Evolutionary conservation across 2,113 vertebrate species (phyloP), one percentile per base, ranked within the genome.

Genomic region (Capreolus pygargus): DNA sequence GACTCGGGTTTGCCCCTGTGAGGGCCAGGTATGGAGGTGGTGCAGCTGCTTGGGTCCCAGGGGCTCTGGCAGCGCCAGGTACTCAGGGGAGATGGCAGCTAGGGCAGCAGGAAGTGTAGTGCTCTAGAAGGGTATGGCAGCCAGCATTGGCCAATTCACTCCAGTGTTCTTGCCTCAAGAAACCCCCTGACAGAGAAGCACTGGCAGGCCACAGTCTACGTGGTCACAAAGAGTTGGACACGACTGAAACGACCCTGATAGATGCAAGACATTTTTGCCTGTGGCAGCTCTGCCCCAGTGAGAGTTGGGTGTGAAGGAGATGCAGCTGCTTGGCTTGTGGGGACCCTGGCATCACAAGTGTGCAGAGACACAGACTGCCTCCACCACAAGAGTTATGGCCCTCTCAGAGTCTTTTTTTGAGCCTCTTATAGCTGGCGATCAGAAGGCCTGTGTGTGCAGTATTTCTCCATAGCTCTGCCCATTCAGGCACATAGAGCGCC

Each of bases 141-240:
- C 8, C 64, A 36, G n/a, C 0, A 70, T 11, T 21, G 64, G 64
- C 64, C n/a, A 70, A 2, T 70, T 3, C 0, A 0, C 17, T 36
- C 33, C 16, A 67, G 33, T 67, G 8, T 67, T 67, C 33, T 36
- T 67, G 8, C 17, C 64, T 36, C 33, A 17, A 36, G 17, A 67
- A 67, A 1, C 30, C 7, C 52, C 6, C 54, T 67, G 64, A 67
- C 8, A 67, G 64, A n/a, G 16, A 2, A n/a, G 33, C 16, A 39
- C 64, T 21, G 33, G 8, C 17, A 5, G 17, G n/a, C 33, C 8
- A 5, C 64, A 70, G 17, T 36, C n/a, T 36, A 36, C 64, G 21
- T 17, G 19, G 64, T 70, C n/a, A 11, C 64, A 70, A 17, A 70
- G 64, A 70, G n/a, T 1, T 36, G n/a, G 64, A 36, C 9, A 5